Conservation (phyloP, 2,113 vertebrate genomes). For the Sterna hirundo region DNA sequence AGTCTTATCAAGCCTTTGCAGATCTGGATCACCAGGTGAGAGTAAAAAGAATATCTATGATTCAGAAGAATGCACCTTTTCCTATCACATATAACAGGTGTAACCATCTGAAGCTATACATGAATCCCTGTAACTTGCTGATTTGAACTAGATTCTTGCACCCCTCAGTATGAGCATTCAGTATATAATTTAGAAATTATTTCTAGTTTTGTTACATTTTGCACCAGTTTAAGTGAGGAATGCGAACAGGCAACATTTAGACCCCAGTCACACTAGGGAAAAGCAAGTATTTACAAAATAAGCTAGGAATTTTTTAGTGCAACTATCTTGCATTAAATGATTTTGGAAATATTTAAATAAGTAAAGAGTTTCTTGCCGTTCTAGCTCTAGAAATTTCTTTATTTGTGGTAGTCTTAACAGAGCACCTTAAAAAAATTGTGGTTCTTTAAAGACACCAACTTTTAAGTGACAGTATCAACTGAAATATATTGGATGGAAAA, state of each 20-base stretch:
- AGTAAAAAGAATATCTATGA: background rate
- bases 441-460: background rate
- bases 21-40: conserved; percentile 90
- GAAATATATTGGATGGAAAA: background rate
- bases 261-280: background rate
- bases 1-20: conserved; percentile 74
- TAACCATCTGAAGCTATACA: background rate
- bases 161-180: background rate
- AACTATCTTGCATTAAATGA: background rate
- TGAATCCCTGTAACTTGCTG: background rate
- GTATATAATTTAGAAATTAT: background rate
- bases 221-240: background rate
- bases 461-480: background rate
- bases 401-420: background rate
- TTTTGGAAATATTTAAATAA: background rate
- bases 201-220: background rate
- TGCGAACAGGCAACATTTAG: background rate
- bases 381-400: background rate
- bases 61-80: background rate
- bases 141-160: background rate
- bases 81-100: fast-evolving
- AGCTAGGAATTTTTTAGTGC: background rate
- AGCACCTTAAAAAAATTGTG: background rate
- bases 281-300: background rate
- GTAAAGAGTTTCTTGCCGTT: background rate